A percentile compares a stretch with the other conserved stretches of the same genome.
Evolutionary conservation across 2,113 vertebrate species (phyloP).

Genomic region (Tragelaphus buxtoni): DNA sequence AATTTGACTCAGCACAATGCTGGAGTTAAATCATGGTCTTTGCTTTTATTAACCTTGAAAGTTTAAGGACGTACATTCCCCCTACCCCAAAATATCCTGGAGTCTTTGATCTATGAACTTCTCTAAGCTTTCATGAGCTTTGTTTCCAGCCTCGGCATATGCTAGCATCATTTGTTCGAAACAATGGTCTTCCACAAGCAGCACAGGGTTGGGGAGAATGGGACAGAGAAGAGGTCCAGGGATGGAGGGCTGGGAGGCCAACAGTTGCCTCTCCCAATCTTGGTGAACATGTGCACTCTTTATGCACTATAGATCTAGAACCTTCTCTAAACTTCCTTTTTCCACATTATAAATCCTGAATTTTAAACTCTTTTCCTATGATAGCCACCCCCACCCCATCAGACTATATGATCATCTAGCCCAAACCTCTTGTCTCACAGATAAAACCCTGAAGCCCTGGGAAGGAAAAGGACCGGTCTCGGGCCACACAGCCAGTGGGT

Average conservation of each 20-base stretch:
- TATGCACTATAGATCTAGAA: not conserved
- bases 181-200: not conserved
- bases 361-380: not conserved
- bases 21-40: conserved; percentile 8
- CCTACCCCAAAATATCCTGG: not conserved
- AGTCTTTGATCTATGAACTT: not conserved
- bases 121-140: not conserved
- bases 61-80: not conserved
- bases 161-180: not conserved
- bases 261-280: not conserved
- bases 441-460: not conserved
- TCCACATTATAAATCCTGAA: not conserved
- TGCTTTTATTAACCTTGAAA: conserved; percentile 32
- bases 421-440: not conserved
- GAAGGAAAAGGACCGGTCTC: not conserved
- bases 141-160: not conserved
- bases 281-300: not conserved
- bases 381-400: not conserved
- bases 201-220: not conserved
- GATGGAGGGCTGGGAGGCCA: not conserved
- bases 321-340: not conserved
- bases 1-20: not conserved
- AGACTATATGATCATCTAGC: not conserved
- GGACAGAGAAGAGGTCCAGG: not conserved
- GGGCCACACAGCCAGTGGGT: not conserved